Conservation (phyloP, 2,113 vertebrate species). For the Cynoglossus semilaevis region DNA sequence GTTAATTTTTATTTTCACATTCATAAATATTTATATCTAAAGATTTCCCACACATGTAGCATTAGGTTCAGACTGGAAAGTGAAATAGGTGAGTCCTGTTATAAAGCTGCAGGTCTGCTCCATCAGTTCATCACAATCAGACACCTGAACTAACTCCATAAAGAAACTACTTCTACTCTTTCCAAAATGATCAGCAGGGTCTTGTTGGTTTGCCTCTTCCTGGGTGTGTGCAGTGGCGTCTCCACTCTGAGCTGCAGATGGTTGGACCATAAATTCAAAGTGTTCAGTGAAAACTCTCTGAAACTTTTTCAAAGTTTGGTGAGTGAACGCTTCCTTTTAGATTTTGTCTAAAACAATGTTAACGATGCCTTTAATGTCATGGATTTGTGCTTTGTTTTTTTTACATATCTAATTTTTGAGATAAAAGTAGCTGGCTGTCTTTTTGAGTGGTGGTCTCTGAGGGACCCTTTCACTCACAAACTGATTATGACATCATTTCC, state of each 20-base stretch:
- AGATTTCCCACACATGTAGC: too few relatives aligned
- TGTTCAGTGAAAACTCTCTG: conserved; percentile 36
- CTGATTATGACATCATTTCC: too few relatives aligned
- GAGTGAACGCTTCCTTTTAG: conserved; percentile 6
- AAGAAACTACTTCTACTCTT: neutral
- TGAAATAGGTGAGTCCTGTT: conserved; percentile 10
- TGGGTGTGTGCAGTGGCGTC: conserved; percentile 28
- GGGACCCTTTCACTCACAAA: too few relatives aligned
- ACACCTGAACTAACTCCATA: neutral
- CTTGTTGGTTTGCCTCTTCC: conserved; percentile 33
- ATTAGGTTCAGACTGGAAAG: conserved; percentile 4
- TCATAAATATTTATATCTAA: too few relatives aligned
- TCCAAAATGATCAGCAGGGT: conserved; percentile 33
- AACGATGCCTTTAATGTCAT: too few relatives aligned
- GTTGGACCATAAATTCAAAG: conserved; percentile 53
- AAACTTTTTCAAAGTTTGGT: conserved; percentile 52
- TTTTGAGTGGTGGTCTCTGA: too few relatives aligned
- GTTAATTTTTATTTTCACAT: too few relatives aligned
- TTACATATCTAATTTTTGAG: too few relatives aligned
- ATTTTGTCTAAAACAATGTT: too few relatives aligned
- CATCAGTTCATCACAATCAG: neutral
- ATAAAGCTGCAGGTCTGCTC: conserved; percentile 22
- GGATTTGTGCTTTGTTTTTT: too few relatives aligned
- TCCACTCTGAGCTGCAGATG: conserved; percentile 58
- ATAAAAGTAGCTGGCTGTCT: neutral